Evolutionary conservation across 2,888 invertebrate genomes (phyloP), one percentile per base, ranked within the genome.

Genomic region (Orthonychiurus folsomi): DNA sequence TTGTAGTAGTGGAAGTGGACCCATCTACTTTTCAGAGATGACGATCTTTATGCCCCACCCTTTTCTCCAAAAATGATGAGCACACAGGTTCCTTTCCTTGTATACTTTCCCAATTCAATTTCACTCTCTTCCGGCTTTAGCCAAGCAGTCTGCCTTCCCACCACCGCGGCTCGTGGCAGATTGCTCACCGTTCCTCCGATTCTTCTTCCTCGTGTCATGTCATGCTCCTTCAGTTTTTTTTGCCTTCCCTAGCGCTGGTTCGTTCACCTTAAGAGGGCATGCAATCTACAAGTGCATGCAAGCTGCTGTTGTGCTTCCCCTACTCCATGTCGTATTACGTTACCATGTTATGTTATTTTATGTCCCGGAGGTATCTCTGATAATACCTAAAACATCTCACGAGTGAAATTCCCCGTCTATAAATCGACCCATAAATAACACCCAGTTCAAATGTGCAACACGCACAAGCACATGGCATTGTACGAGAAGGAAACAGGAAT

Each of bases 51-150:
- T n/a, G n/a, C n/a, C n/a, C n/a, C n/a, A n/a, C n/a, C n/a, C n/a
- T n/a, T n/a, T n/a, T n/a, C n/a, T n/a, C n/a, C n/a, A n/a, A n/a
- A n/a, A n/a, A n/a, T n/a, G n/a, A n/a, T n/a, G n/a, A n/a, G n/a
- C n/a, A 52, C 69, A 20, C 9, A 25, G 26, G 12, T 37, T 50
- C 21, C 37, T 50, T 21, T 21, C 12, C 27, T 56, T 27, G 48
- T 56, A 26, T 25, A 61, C 47, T 61, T 54, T 52, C 15, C 37
- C 5, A 37, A 9, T 37, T 37, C 37, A 37, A 37, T 37, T 37
- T 37, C 37, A 37, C 37, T 37, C 37, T 37, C 37, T 37, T 37
- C 37, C 37, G 37, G 37, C 37, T 37, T 37, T 37, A 15, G 37
- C 37, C 15, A 9, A 15, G 37, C 37, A 37, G 37, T 37, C n/a